Percentiles rank a stretch among this genome's conserved stretches.
These are phyloP conservation scores for Nasonia oneida DNA, from an alignment of 2,888 invertebrate species.

Conservation along the genomic window DNA sequence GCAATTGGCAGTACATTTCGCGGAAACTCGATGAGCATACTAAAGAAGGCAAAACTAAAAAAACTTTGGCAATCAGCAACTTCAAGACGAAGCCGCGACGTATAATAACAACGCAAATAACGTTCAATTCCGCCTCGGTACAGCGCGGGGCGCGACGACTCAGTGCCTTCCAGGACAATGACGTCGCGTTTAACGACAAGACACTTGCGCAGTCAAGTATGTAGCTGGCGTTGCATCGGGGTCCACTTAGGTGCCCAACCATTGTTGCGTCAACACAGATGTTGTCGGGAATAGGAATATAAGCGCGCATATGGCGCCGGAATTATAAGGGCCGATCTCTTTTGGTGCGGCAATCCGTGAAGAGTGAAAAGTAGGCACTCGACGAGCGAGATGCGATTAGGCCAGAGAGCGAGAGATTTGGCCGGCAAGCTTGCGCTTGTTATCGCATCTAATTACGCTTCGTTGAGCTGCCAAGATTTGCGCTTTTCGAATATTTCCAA, in stretches of 20 bases:
- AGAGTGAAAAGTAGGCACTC: conserved; percentile 9
- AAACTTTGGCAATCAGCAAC: no score
- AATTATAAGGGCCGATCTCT: neutral
- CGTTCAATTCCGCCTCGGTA: neutral
- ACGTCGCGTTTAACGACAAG: conserved; percentile 57
- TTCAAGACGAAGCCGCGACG: no score
- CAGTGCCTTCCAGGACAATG: conserved; percentile 16
- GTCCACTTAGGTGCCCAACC: conserved; percentile 67
- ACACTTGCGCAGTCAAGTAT: conserved; percentile 69
- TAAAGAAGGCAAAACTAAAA: no score
- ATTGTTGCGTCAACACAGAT: conserved; percentile 78
- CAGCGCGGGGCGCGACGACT: neutral
- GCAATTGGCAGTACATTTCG: neutral
- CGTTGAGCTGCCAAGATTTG: neutral
- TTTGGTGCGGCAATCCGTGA: neutral
- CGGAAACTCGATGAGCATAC: no score
- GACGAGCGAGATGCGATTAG: neutral
- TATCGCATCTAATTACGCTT: conserved; percentile 7
- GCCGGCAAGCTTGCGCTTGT: neutral
- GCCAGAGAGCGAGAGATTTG: neutral
- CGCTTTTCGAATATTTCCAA: no score
- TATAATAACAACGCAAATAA: neutral
- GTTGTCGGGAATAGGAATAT: conserved; percentile 66
- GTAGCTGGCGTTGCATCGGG: conserved; percentile 15
- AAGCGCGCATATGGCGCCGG: conserved; percentile 56